phyloP scores from a whole-genome alignment of 2,888 invertebrate genomes.

The Brachyptera putata region DNA sequence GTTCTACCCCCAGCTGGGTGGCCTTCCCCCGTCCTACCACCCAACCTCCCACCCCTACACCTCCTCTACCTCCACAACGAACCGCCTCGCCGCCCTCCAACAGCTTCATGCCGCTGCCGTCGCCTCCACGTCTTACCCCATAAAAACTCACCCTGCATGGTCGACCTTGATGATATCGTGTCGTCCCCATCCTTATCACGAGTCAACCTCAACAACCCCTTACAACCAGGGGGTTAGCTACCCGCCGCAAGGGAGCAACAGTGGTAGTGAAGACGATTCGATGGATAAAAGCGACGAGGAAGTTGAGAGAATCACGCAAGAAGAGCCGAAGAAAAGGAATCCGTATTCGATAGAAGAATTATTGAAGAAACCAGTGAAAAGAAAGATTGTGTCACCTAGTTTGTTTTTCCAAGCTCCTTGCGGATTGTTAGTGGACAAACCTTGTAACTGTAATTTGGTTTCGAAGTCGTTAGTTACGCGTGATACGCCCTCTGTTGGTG shows the following conservation, averaged over 20 bases:
- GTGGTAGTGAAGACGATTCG: constrained; percentile 54
- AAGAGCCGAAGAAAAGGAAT: constrained; percentile 57
- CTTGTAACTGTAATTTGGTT: constrained; percentile 38
- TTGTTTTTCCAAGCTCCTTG: constrained; percentile 38
- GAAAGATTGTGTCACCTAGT: constrained; percentile 44
- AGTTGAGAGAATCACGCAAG: constrained; percentile 40
- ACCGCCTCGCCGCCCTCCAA: constrained; percentile 52
- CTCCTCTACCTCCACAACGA: constrained; percentile 49
- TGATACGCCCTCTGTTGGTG: background rate
- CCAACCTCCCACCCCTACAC: constrained; percentile 50
- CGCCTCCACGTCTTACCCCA: constrained; percentile 15
- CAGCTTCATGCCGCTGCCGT: constrained; percentile 24
- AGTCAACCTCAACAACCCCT: constrained; percentile 40
- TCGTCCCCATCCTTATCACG: constrained; percentile 44
- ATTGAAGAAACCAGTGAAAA: constrained; percentile 65
- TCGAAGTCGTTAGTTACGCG: background rate
- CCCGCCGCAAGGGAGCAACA: constrained; percentile 41
- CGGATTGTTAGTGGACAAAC: constrained; percentile 38
- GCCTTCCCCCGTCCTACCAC: constrained; percentile 49
- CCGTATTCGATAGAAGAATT: constrained; percentile 86
- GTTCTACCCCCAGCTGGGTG: constrained; percentile 29
- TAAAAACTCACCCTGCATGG: constrained; percentile 48
- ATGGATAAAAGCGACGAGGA: constrained; percentile 51
- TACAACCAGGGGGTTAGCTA: constrained; percentile 36
- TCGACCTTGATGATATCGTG: constrained; percentile 57